Evolutionary conservation across 2,888 invertebrate genomes (phyloP).

Genomic region (Cordilura impudica): DNA sequence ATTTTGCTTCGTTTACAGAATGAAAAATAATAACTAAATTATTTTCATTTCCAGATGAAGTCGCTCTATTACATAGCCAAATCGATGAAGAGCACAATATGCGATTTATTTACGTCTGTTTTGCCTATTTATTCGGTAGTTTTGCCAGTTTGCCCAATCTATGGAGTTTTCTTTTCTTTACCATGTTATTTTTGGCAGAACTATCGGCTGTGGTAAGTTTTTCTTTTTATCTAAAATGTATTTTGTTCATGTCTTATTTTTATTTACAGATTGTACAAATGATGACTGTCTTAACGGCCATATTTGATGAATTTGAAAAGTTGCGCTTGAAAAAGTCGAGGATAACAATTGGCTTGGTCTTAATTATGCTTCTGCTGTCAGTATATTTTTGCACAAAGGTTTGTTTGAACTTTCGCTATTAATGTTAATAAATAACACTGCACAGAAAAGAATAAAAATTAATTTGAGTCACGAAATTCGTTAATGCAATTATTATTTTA

Average conservation of each 20-base stretch:
- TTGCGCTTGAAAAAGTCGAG: constrained; percentile 67
- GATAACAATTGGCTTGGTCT: constrained; percentile 66
- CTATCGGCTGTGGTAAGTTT: constrained; percentile 86
- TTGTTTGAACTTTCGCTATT: too few relatives aligned
- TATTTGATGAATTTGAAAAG: constrained; percentile 74
- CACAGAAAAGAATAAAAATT: too few relatives aligned
- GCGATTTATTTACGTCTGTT: constrained; percentile 73
- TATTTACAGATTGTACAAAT: constrained; percentile 71
- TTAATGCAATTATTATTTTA: too few relatives aligned
- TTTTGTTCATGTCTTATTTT: neutral
- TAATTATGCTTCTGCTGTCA: constrained; percentile 67
- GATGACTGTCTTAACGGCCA: constrained; percentile 72
- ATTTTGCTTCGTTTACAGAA: too few relatives aligned
- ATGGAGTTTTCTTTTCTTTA: constrained; percentile 87
- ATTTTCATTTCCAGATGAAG: constrained; percentile 68
- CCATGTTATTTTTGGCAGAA: constrained; percentile 87
- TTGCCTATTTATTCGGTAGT: constrained; percentile 72
- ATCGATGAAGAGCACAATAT: constrained; percentile 72
- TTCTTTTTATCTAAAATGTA: neutral
- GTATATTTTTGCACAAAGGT: constrained; percentile 75
- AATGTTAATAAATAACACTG: too few relatives aligned
- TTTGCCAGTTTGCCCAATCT: constrained; percentile 75
- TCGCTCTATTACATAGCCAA: constrained; percentile 70
- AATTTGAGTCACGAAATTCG: too few relatives aligned
- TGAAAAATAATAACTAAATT: too few relatives aligned